Evolutionary conservation across 2,888 invertebrate species (phyloP).

Genomic region (Cetonia aurata): DNA sequence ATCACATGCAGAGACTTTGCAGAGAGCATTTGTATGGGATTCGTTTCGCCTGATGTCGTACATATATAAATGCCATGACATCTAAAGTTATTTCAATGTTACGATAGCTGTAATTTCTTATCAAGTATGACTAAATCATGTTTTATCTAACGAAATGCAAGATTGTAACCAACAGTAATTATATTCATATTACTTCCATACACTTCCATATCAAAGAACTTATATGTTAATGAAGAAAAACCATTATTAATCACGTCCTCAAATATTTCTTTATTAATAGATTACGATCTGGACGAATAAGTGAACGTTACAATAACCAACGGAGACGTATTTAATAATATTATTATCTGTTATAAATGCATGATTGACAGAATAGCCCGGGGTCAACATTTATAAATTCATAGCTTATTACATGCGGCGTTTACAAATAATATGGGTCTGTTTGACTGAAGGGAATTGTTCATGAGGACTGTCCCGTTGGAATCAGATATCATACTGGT

Average conservation of each 20-base stretch:
- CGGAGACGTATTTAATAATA: slow-evolving; percentile 39
- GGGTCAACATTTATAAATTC: slow-evolving; percentile 33
- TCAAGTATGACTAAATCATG: too few relatives aligned
- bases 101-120: too few relatives aligned
- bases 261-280: slow-evolving; percentile 32
- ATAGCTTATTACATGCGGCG: slow-evolving; percentile 38
- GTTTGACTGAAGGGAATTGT: slow-evolving; percentile 27
- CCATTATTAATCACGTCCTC: slow-evolving; percentile 4
- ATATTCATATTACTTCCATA: not conserved
- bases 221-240: not conserved
- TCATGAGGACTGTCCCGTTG: slow-evolving; percentile 17
- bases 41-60: too few relatives aligned
- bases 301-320: slow-evolving; percentile 28
- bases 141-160: too few relatives aligned
- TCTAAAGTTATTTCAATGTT: too few relatives aligned
- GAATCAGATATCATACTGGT: slow-evolving; percentile 36
- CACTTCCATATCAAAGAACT: not conserved
- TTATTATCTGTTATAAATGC: slow-evolving; percentile 42
- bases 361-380: slow-evolving; percentile 43
- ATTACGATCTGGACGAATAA: slow-evolving; percentile 24
- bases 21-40: too few relatives aligned
- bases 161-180: too few relatives aligned
- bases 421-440: slow-evolving; percentile 36
- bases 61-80: too few relatives aligned
- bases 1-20: too few relatives aligned